Percentiles rank a stretch among this genome's conserved stretches.
phyloP scores from a whole-genome alignment of 2,888 invertebrate species.

The Macropis europaea region DNA sequence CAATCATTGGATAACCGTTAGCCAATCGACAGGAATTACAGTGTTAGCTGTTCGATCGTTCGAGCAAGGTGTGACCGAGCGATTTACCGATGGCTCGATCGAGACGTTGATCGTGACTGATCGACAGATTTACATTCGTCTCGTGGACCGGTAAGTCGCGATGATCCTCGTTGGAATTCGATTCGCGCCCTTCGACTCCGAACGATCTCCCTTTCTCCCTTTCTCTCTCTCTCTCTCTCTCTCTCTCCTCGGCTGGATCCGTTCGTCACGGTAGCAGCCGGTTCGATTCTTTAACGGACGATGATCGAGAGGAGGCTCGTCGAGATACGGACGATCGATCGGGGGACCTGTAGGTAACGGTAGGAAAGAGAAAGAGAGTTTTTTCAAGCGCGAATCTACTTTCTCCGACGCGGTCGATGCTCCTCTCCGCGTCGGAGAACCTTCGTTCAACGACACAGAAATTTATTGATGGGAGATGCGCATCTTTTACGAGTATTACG shows the following conservation, averaged over 20 bases:
- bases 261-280: constrained; percentile 18
- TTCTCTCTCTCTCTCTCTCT: too few species aligned
- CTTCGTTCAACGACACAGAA: too few species aligned
- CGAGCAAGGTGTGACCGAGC: constrained; percentile 12
- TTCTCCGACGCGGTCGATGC: constrained; percentile 47
- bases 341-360: constrained; percentile 16
- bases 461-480: too few species aligned
- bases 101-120: constrained; percentile 34
- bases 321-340: constrained; percentile 31
- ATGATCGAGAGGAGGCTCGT: constrained; percentile 32
- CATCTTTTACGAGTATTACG: too few species aligned
- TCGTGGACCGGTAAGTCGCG: constrained; percentile 16
- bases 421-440: background rate
- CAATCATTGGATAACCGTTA: too few species aligned
- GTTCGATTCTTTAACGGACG: constrained; percentile 24
- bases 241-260: constrained; percentile 4
- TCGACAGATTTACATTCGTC: constrained; percentile 27
- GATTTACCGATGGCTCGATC: background rate
- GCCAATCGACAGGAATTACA: constrained; percentile 14
- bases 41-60: constrained; percentile 9
- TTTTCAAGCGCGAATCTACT: constrained; percentile 55
- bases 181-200: constrained; percentile 7
- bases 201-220: too few species aligned
- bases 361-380: constrained; percentile 48
- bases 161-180: constrained; percentile 45